Conservation (phyloP, 2,113 vertebrate species). For the Mesoclemmys tuberculata region DNA sequence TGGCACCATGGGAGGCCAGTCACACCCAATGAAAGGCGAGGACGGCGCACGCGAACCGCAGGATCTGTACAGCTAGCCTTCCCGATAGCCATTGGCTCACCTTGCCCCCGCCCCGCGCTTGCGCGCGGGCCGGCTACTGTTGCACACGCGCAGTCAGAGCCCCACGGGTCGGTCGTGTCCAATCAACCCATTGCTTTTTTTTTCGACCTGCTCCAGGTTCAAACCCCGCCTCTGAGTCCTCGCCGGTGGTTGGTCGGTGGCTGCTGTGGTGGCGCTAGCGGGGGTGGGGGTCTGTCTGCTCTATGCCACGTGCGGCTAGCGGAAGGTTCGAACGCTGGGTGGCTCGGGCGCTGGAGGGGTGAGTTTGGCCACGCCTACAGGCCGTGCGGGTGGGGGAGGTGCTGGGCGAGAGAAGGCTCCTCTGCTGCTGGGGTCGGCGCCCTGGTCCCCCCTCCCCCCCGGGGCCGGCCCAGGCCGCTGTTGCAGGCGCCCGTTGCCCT, state of each 20-base stretch:
- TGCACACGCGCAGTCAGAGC: neutral
- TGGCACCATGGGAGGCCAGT: slow-evolving; percentile 4
- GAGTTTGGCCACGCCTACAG: neutral
- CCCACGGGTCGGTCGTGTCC: neutral
- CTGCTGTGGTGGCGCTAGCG: neutral
- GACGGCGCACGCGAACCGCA: neutral
- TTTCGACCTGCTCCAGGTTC: neutral
- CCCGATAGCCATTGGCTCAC: neutral
- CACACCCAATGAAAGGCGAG: slow-evolving; percentile 16
- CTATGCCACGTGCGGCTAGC: neutral
- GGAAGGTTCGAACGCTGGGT: neutral
- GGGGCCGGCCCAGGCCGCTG: neutral
- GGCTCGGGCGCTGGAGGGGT: neutral
- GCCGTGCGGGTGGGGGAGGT: too few species aligned
- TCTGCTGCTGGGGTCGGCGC: neutral
- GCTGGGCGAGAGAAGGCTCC: too few species aligned
- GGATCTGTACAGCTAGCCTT: accelerated
- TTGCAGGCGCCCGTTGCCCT: neutral
- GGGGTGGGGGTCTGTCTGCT: neutral
- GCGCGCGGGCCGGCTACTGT: neutral
- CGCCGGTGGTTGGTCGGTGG: neutral
- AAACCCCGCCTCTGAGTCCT: neutral
- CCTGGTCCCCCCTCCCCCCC: too few species aligned
- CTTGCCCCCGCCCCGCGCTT: neutral
- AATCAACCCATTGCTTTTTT: neutral